Base-by-base conservation (phyloP, 2,888 invertebrate species). In the Himalopsyche kuldschensis region DNA sequence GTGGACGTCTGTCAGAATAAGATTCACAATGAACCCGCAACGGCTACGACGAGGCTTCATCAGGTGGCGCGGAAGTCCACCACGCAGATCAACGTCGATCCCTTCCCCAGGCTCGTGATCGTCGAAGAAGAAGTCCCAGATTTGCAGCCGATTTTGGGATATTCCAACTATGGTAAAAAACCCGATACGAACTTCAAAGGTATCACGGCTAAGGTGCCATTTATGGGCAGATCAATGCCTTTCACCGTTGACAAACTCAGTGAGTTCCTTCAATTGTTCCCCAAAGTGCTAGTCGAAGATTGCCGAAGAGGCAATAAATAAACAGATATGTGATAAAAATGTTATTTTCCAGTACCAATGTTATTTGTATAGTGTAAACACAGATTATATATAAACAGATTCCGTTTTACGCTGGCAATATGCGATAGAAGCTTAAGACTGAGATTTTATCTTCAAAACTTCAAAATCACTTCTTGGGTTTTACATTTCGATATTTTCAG, bases 51-150 rank as follows among this genome's bases (percentile, higher is more conserved):
- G 10, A 79, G 31, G n/a, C 75, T 35, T n/a, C n/a, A 35, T 11
- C 84, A 82, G 80, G 88, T 90, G 0, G 91, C 91, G 0, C 90
- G 87, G 63, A 94, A 93, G 87, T 93, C 93, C 0, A 93, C 93
- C 0, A 91, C 92, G 17, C 46, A 80, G 17, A 24, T 80, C 20
- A 80, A 27, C 4, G n/a, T 55, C 6, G 6, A 55, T 3, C 32
- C n/a, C 17, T 75, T 30, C 5, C 32, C 75, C 8, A 4, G 30
- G 11, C 31, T 41, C 8, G 35, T 78, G 32, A 78, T 27, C 4
- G 78, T 15, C 15, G 69, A 47, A 78, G 48, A 78, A 47, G 46
- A 78, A 15, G 24, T 5, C 2, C 41, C 3, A 41, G 41, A 41
- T 15, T 41, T 15, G 11, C 41, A 41, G 15, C 41, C 41, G 15